Evolutionary conservation across 2,888 invertebrate species (phyloP).

Genomic region (Mimumesa dahlbomi): DNA sequence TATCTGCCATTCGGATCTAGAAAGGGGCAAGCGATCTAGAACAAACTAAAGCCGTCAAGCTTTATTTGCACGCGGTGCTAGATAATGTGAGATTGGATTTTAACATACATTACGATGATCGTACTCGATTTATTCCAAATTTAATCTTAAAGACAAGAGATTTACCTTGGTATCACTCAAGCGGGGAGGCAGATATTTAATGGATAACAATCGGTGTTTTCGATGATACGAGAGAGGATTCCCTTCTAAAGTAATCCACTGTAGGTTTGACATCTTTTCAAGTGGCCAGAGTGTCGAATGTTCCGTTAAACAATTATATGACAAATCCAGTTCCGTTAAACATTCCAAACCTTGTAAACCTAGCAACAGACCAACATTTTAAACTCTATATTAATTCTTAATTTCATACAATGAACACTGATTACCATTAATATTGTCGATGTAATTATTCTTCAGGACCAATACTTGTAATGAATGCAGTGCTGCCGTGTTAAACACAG

Average conservation of each 20-base stretch:
- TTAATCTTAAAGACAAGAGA: too few relatives aligned
- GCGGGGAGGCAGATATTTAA: slow-evolving; percentile 83
- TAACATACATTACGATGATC: too few relatives aligned
- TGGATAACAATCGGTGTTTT: slow-evolving; percentile 82
- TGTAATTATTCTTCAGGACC: slow-evolving; percentile 84
- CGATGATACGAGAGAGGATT: slow-evolving; percentile 85
- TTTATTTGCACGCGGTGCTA: slow-evolving; percentile 34
- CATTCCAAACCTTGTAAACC: slow-evolving; percentile 82
- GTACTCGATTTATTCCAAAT: too few relatives aligned
- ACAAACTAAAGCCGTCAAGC: slow-evolving; percentile 80
- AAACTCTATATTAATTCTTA: too few relatives aligned
- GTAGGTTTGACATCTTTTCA: slow-evolving; percentile 82
- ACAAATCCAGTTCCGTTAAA: slow-evolving; percentile 84
- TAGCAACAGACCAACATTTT: slow-evolving; percentile 45
- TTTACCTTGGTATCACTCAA: slow-evolving; percentile 81
- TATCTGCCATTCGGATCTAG: slow-evolving; percentile 81
- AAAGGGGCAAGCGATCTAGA: slow-evolving; percentile 82
- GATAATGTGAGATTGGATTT: too few relatives aligned
- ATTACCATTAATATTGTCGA: slow-evolving; percentile 83
- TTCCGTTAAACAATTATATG: slow-evolving; percentile 84
- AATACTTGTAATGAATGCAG: slow-evolving; percentile 82
- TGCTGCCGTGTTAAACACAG: slow-evolving; percentile 82
- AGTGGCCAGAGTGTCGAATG: slow-evolving; percentile 83
- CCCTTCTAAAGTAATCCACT: slow-evolving; percentile 82
- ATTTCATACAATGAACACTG: too few relatives aligned